Conservation (phyloP, 2,797 vertebrate genomes). For the Phalanger gymnotis region DNA sequence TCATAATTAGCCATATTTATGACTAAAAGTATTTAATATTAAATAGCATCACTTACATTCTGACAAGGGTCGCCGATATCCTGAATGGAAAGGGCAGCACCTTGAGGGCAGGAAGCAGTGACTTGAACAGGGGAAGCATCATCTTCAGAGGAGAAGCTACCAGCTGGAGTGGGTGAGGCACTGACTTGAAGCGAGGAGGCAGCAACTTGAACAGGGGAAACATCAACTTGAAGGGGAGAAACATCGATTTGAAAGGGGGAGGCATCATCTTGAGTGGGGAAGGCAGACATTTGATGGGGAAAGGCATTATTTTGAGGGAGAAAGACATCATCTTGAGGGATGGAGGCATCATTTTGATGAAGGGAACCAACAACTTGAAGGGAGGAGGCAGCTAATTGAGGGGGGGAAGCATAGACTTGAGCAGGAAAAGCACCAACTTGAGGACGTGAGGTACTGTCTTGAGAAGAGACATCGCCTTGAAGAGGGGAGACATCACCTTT, state of each 20-base stretch:
- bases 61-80: constrained; percentile 15
- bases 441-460: neutral
- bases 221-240: neutral
- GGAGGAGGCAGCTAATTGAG: neutral
- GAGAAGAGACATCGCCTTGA: neutral
- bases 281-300: neutral
- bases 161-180: neutral
- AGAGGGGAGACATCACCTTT: neutral
- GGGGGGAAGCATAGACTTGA: neutral
- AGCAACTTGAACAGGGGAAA: neutral
- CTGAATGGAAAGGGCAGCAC: neutral
- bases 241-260: neutral
- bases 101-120: neutral
- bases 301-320: too few relatives aligned
- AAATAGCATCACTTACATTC: constrained; percentile 72
- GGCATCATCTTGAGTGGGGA: neutral
- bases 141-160: neutral
- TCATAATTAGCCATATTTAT: neutral
- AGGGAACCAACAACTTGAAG: neutral
- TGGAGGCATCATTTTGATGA: neutral
- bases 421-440: neutral
- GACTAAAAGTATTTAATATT: neutral
- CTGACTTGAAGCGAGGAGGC: neutral
- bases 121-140: neutral
- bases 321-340: too few relatives aligned